A percentile compares a stretch with the other conserved stretches of the same genome.
Evolutionary conservation across 2,888 invertebrate genomes (phyloP).

Genomic region (Nemurella pictetii): DNA sequence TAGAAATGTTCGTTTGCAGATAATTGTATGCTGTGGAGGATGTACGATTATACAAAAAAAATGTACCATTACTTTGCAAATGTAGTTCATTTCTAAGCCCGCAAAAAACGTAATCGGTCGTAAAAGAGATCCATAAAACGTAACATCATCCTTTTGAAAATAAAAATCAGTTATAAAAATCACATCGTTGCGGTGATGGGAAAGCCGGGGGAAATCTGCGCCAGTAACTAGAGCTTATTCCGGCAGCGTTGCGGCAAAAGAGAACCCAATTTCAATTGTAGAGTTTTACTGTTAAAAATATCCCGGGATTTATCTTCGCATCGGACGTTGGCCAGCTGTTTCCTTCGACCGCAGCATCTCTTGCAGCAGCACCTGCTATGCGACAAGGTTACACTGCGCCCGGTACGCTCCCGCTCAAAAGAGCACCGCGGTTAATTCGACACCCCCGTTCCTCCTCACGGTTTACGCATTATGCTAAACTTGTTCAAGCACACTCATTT

Average conservation of each 20-base stretch:
- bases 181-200: neutral
- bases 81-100: neutral
- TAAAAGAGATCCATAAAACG: neutral
- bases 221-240: neutral
- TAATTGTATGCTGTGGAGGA: neutral
- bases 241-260: neutral
- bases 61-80: neutral
- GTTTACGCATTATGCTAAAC: neutral
- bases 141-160: neutral
- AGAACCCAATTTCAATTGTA: neutral
- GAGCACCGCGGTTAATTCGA: neutral
- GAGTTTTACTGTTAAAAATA: neutral
- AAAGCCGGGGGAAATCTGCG: neutral
- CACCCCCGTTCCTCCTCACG: neutral
- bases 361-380: constrained; percentile 36
- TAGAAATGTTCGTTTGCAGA: neutral
- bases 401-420: neutral
- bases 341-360: constrained; percentile 37
- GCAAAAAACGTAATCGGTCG: neutral
- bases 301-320: neutral
- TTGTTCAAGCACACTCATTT: neutral
- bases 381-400: no score
- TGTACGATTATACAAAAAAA: neutral
- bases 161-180: neutral
- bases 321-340: constrained; percentile 32